Evolutionary conservation across 2,113 vertebrate species (phyloP).

Genomic region (Elephas maximus): DNA sequence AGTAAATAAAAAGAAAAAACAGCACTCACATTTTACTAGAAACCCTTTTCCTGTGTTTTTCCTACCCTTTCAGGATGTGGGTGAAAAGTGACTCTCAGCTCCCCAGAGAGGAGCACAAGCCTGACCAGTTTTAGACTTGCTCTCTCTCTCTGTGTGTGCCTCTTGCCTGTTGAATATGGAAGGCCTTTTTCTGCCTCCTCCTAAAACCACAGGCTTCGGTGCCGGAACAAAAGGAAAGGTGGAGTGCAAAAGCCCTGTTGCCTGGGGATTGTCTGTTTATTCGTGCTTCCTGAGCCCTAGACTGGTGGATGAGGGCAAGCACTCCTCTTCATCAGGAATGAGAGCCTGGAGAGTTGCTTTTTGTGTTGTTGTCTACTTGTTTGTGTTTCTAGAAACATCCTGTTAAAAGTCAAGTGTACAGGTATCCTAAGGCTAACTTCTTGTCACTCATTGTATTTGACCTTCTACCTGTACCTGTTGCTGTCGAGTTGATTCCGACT

Average conservation of each 20-base stretch:
- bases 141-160: background rate
- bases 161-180: slow-evolving; percentile 36
- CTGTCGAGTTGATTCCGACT: too few species aligned
- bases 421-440: background rate
- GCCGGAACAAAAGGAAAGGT: background rate
- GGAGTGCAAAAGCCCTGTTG: slow-evolving; percentile 20
- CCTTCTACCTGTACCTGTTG: background rate
- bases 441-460: background rate
- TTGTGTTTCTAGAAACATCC: slow-evolving; percentile 24
- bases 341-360: slow-evolving; percentile 45
- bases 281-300: slow-evolving; percentile 37
- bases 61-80: slow-evolving; percentile 66
- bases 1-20: background rate
- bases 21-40: slow-evolving; percentile 34
- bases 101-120: slow-evolving; percentile 38
- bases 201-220: background rate
- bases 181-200: background rate
- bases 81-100: slow-evolving; percentile 72
- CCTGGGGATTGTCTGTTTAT: slow-evolving; percentile 8
- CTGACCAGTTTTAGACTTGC: slow-evolving; percentile 52
- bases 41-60: slow-evolving; percentile 73
- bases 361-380: background rate
- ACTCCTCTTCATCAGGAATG: background rate
- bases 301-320: slow-evolving; percentile 39
- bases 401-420: background rate